Conservation (phyloP, 2,797 vertebrate species). For the Alexandromys oeconomus region DNA sequence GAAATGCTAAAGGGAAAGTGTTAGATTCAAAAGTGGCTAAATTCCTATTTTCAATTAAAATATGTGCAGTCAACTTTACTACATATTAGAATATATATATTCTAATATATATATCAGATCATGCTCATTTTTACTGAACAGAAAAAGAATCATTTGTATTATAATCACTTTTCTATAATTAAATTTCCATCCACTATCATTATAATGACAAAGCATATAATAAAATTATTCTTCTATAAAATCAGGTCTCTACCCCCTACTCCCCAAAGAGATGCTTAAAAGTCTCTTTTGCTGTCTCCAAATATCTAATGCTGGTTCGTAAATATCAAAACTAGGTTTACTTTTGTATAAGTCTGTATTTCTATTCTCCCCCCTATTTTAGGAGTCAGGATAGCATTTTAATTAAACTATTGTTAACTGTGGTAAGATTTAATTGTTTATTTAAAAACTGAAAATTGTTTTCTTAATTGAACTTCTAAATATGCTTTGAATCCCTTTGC, state of each 20-base stretch:
- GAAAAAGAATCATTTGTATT: conserved; percentile 34
- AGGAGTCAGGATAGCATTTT: conserved; percentile 21
- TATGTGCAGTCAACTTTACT: conserved; percentile 8
- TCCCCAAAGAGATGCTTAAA: not conserved
- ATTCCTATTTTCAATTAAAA: conserved; percentile 23
- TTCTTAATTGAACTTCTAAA: conserved; percentile 54
- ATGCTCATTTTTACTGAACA: conserved; percentile 8
- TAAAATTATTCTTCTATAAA: not conserved
- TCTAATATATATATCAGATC: not conserved
- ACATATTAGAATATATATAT: not conserved
- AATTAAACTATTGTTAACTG: conserved; percentile 31
- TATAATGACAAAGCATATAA: not conserved
- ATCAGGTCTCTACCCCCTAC: not conserved
- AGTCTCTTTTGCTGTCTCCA: not conserved
- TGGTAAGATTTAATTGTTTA: conserved; percentile 39
- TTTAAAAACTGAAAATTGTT: conserved; percentile 46
- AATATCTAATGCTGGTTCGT: not conserved
- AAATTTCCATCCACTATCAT: not conserved
- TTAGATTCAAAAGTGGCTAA: conserved; percentile 14
- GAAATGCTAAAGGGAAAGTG: not conserved
- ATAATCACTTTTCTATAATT: not conserved
- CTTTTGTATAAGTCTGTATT: conserved; percentile 21
- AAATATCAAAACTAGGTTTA: not conserved
- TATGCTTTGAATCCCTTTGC: conserved; percentile 15
- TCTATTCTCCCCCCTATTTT: not conserved